Percentiles rank a stretch among this genome's conserved stretches.
phyloP scores from a whole-genome alignment of 2,113 vertebrate species.

The Penelope pileata region DNA sequence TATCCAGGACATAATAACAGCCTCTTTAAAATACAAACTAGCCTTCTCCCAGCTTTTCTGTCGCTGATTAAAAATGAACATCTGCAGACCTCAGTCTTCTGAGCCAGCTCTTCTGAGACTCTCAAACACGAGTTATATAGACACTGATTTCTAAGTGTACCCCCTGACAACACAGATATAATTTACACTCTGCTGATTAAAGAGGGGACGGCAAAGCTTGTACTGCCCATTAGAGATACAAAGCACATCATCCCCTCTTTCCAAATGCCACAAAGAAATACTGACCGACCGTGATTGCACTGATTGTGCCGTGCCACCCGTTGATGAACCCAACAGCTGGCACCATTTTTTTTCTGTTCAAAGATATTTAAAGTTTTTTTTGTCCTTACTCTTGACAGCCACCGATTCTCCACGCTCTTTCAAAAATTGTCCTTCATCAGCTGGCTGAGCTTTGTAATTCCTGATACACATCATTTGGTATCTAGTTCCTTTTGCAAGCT shows the following conservation, averaged over 20 bases:
- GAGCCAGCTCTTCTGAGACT: neutral
- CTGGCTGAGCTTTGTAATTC: neutral
- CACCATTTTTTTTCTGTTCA: neutral
- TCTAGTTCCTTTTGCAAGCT: neutral
- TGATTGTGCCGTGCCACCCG: neutral
- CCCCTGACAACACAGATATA: conserved; percentile 4
- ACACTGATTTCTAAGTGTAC: conserved; percentile 18
- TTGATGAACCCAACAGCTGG: neutral
- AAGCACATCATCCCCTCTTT: neutral
- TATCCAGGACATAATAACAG: neutral
- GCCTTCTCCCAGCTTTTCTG: neutral
- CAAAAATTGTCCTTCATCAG: neutral
- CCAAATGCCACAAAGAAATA: neutral
- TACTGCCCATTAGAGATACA: neutral
- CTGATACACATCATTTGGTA: neutral
- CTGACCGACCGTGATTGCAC: neutral
- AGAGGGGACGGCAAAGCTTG: neutral
- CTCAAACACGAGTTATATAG: neutral
- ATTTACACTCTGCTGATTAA: conserved; percentile 31
- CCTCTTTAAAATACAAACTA: neutral
- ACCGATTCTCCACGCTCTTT: neutral
- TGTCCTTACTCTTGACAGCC: neutral
- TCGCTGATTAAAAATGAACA: neutral
- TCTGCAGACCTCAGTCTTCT: conserved; percentile 4
- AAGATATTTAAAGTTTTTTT: neutral